phyloP scores from a whole-genome alignment of 2,113 vertebrate genomes.

The Neolamprologus sp. region DNA sequence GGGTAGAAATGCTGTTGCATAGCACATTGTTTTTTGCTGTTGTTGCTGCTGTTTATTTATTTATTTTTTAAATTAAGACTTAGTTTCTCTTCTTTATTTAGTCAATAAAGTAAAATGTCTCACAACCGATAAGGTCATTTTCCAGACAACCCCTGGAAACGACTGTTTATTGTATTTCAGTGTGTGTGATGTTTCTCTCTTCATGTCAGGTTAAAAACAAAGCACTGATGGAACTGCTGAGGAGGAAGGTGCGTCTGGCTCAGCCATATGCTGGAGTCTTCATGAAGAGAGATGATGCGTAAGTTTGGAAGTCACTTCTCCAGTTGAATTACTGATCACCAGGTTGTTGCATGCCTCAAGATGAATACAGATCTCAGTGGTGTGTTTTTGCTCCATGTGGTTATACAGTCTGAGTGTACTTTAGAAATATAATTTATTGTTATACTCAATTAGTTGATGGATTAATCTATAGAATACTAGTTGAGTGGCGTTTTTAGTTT shows the following conservation, averaged over 20 bases:
- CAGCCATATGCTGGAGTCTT: conserved; percentile 97
- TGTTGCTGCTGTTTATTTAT: neutral
- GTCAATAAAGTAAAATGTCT: neutral
- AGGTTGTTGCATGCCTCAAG: neutral
- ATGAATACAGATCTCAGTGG: too few species aligned
- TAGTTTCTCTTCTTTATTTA: neutral
- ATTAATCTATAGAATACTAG: neutral
- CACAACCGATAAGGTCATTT: neutral
- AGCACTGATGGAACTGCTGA: conserved; percentile 86
- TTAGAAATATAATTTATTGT: neutral
- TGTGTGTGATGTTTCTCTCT: neutral
- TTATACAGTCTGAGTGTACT: neutral
- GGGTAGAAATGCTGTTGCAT: neutral
- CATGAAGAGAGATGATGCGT: conserved; percentile 91
- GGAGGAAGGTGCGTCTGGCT: conserved; percentile 90
- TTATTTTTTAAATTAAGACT: neutral
- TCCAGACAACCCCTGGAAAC: neutral
- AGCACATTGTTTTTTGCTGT: neutral
- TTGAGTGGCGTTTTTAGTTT: neutral
- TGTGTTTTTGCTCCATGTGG: neutral
- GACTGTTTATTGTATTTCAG: neutral
- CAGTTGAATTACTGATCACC: neutral
- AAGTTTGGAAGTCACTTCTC: conserved; percentile 10
- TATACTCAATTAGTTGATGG: neutral
- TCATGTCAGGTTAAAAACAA: conserved; percentile 88